These are phyloP conservation scores for Thermophis baileyi DNA, from an alignment of 2,113 vertebrate genomes.

Conservation along the genomic window DNA sequence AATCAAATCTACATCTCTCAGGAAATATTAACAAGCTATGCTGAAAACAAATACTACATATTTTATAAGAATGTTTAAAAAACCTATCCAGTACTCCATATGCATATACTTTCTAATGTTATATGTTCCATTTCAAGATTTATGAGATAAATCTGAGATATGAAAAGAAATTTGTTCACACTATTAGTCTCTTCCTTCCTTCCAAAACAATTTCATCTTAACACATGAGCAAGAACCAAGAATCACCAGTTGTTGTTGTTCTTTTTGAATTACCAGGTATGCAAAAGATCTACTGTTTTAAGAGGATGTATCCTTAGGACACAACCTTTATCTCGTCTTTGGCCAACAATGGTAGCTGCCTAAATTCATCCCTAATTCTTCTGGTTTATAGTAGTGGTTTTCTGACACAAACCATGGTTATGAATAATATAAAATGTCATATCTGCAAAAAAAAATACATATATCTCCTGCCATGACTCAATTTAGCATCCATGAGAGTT, in stretches of 20 bases:
- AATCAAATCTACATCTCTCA: conserved; percentile 25
- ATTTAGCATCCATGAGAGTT: neutral
- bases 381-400: no score
- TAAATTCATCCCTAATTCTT: no score
- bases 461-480: neutral
- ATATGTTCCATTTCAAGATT: conserved; percentile 45
- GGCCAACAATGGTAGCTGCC: no score
- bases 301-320: no score
- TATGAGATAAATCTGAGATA: neutral
- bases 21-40: conserved; percentile 19
- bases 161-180: conserved; percentile 14
- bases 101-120: conserved; percentile 40
- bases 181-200: neutral
- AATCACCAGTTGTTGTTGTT: neutral
- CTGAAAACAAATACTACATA: conserved; percentile 18
- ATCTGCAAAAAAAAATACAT: no score
- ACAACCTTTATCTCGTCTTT: no score
- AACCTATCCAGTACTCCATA: conserved; percentile 1
- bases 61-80: conserved; percentile 14
- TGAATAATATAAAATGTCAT: no score
- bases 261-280: no score
- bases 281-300: no score
- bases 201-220: neutral
- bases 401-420: no score
- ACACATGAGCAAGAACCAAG: neutral